Conservation (phyloP, 2,797 vertebrate genomes). For the Helicolenus hilgendorfi region DNA sequence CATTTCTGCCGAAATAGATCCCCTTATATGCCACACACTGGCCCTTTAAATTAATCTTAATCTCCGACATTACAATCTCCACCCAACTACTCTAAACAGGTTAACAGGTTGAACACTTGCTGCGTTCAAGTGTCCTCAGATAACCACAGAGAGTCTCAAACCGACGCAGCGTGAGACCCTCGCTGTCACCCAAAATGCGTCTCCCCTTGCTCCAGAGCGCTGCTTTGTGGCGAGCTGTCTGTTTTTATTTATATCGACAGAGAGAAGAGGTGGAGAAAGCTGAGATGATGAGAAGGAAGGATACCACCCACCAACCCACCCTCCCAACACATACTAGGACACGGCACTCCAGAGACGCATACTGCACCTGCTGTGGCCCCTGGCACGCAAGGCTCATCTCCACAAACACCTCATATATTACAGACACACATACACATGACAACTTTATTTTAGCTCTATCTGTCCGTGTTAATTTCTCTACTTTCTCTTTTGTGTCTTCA, state of each 20-base stretch:
- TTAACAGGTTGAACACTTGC: not conserved
- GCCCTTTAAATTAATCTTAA: too few species aligned
- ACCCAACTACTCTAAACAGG: not conserved
- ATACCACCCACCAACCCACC: conserved; percentile 47
- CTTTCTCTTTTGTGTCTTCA: not conserved
- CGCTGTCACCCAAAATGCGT: conserved; percentile 8
- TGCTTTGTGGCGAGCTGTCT: conserved; percentile 71
- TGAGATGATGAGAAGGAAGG: conserved; percentile 73
- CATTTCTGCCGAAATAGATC: too few species aligned
- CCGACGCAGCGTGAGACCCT: not conserved
- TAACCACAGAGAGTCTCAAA: conserved; percentile 31
- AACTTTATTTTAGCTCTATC: conserved; percentile 15
- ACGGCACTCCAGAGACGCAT: conserved; percentile 71
- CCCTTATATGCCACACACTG: too few species aligned
- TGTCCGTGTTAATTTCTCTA: not conserved
- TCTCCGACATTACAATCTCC: too few species aligned
- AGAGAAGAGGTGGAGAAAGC: conserved; percentile 79
- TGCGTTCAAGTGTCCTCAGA: conserved; percentile 17
- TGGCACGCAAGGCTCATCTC: conserved; percentile 79
- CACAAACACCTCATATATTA: conserved; percentile 77
- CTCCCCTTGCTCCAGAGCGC: conserved; percentile 38
- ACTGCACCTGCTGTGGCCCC: conserved; percentile 77
- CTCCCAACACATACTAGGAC: conserved; percentile 72
- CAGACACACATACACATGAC: conserved; percentile 26
- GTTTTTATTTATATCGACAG: conserved; percentile 87